Evolutionary conservation across 2,888 invertebrate genomes (phyloP).

Genomic region (Hermaeophaga mercurialis): DNA sequence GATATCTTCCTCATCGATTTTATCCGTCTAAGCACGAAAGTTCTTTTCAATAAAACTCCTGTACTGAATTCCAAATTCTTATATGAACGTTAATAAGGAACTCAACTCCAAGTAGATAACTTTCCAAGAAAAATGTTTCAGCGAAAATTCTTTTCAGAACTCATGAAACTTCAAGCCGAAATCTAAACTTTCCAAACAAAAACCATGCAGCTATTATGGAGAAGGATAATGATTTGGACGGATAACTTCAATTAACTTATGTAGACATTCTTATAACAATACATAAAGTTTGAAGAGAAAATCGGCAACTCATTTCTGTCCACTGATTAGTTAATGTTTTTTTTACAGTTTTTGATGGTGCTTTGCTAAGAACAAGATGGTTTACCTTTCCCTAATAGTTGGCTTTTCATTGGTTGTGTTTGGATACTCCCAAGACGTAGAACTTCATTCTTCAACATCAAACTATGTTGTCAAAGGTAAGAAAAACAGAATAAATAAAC

Average conservation of each 20-base stretch:
- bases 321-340: not conserved
- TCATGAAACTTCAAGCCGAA: not conserved
- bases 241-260: too few species aligned
- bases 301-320: too few species aligned
- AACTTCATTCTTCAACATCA: constrained; percentile 46
- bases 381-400: constrained; percentile 40
- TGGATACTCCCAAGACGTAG: constrained; percentile 49
- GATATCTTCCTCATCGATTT: too few species aligned
- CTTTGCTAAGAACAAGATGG: constrained; percentile 37
- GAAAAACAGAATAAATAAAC: constrained; percentile 2
- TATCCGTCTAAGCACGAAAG: not conserved
- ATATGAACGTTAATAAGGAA: not conserved
- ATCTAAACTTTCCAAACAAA: not conserved
- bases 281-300: too few species aligned
- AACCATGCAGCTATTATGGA: too few species aligned
- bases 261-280: too few species aligned
- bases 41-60: not conserved
- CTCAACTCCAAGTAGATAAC: not conserved
- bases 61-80: not conserved
- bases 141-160: not conserved
- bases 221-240: too few species aligned
- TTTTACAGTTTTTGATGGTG: constrained; percentile 34
- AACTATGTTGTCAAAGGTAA: constrained; percentile 44
- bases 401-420: constrained; percentile 47
- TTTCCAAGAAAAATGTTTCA: not conserved